These are phyloP conservation scores for Amiota mariae DNA, from an alignment of 2,888 invertebrate species.

Conservation along the genomic window DNA sequence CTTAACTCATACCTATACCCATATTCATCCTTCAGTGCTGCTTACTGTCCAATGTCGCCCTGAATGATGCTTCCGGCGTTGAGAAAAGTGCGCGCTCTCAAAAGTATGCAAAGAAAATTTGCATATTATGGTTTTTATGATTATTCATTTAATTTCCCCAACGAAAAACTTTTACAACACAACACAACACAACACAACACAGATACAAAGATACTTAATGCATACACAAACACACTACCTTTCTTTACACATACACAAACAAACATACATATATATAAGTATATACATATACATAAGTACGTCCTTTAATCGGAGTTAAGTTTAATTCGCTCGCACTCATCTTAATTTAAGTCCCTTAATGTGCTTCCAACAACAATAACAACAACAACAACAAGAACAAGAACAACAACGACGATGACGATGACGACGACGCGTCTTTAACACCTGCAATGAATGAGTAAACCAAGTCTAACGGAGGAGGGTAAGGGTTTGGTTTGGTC, in stretches of 20 bases:
- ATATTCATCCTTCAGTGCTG: background rate
- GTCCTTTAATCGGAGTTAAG: conserved; percentile 24
- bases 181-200: background rate
- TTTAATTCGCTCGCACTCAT: conserved; percentile 33
- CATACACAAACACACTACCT: background rate
- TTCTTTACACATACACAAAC: conserved; percentile 2
- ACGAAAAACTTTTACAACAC: background rate
- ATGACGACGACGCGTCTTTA: conserved; percentile 16
- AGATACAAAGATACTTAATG: background rate
- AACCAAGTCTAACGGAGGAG: no score
- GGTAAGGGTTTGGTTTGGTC: no score
- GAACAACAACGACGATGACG: background rate
- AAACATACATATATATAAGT: background rate
- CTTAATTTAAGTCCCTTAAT: conserved; percentile 33
- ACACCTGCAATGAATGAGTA: conserved; percentile 9
- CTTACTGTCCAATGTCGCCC: background rate
- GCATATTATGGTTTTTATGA: conserved; percentile 21
- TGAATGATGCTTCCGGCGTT: background rate
- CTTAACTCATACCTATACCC: background rate
- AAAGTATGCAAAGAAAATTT: conserved; percentile 19
- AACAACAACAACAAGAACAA: no score
- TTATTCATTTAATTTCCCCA: conserved; percentile 16
- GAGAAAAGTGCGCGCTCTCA: background rate
- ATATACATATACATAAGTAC: background rate
- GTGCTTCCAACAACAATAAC: conserved; percentile 28